A percentile compares a stretch with the other conserved stretches of the same genome.
phyloP scores from a whole-genome alignment of 1,140 invertebrate species.

The Dinoponera quadriceps region DNA sequence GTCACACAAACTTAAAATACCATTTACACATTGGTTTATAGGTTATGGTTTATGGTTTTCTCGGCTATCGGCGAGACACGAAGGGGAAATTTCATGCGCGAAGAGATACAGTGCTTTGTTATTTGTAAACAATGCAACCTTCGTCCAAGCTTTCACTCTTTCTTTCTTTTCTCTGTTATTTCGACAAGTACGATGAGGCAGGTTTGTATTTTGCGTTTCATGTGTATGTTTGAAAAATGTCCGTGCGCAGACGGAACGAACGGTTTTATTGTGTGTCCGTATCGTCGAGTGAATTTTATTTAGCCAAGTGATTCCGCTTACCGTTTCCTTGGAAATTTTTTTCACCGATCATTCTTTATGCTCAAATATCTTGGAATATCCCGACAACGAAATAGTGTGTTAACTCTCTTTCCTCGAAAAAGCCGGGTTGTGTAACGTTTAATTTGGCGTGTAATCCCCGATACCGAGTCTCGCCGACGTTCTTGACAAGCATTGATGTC shows the following conservation, averaged over 20 bases:
- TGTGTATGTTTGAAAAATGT: constrained; percentile 36
- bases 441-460: constrained; percentile 29
- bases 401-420: constrained; percentile 33
- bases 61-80: not conserved
- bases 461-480: constrained; percentile 6
- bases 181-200: not conserved
- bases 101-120: not conserved
- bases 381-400: not conserved
- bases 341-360: not conserved
- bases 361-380: not conserved
- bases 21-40: constrained; percentile 36
- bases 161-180: constrained; percentile 16
- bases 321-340: constrained; percentile 29
- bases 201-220: constrained; percentile 23
- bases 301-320: constrained; percentile 53
- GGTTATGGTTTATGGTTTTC: constrained; percentile 26
- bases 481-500: constrained; percentile 62
- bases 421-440: constrained; percentile 50
- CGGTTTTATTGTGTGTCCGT: constrained; percentile 5
- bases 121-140: constrained; percentile 8
- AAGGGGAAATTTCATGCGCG: not conserved
- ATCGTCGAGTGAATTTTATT: constrained; percentile 46
- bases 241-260: not conserved
- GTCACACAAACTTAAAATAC: not conserved
- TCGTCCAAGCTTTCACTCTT: not conserved